phyloP scores from a whole-genome alignment of 2,113 vertebrate genomes.

The Chaetorhynchus papuensis region DNA sequence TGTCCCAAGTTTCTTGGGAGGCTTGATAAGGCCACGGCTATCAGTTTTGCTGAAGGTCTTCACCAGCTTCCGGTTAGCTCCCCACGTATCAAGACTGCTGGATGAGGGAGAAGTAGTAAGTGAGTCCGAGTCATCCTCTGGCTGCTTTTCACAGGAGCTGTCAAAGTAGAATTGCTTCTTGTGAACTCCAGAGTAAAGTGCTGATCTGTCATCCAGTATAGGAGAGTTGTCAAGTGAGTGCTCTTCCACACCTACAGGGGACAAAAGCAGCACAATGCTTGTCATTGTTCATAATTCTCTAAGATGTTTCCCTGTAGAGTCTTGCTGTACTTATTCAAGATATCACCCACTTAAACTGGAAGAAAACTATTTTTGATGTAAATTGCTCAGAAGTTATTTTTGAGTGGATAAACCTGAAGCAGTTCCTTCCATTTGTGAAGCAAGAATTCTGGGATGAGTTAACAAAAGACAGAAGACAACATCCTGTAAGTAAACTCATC shows the following conservation, averaged over 20 bases:
- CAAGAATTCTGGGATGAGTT: not conserved
- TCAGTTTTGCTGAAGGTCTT: constrained; percentile 89
- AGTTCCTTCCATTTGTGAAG: not conserved
- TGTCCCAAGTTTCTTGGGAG: constrained; percentile 87
- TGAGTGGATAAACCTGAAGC: not conserved
- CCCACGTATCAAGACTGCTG: constrained; percentile 88
- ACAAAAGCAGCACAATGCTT: not conserved
- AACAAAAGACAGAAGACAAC: not conserved
- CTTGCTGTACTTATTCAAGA: not conserved
- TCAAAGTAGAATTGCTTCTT: constrained; percentile 84
- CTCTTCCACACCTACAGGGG: constrained; percentile 73
- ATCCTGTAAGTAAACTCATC: not conserved
- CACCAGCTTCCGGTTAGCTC: constrained; percentile 86
- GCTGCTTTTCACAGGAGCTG: constrained; percentile 81
- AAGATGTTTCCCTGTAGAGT: not conserved
- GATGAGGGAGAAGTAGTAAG: constrained; percentile 88
- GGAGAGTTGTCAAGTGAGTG: constrained; percentile 77
- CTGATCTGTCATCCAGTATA: constrained; percentile 81
- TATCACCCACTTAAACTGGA: not conserved
- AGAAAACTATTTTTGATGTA: not conserved
- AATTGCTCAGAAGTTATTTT: not conserved
- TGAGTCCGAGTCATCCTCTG: constrained; percentile 83
- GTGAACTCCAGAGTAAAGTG: constrained; percentile 90
- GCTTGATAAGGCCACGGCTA: constrained; percentile 87
- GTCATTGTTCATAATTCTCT: not conserved